These are phyloP conservation scores for Theristus sp. DNA, from an alignment of 2,888 invertebrate genomes.

Conservation along the genomic window DNA sequence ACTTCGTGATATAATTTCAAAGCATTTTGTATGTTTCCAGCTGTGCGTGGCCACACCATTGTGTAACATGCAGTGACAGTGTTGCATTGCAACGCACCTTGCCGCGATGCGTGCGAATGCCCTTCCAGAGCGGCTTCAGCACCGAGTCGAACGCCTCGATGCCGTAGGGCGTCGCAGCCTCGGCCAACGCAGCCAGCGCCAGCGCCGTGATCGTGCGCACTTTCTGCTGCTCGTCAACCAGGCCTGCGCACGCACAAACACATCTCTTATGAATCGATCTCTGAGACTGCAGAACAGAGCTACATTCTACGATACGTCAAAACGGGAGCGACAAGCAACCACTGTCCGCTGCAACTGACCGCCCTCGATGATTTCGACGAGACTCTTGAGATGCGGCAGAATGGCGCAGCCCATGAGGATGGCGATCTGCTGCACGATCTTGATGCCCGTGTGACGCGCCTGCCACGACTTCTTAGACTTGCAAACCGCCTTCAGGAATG, in stretches of 20 bases:
- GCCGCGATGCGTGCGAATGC: constrained; percentile 62
- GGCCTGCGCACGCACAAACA: constrained; percentile 44
- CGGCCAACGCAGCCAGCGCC: constrained; percentile 90
- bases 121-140: constrained; percentile 95
- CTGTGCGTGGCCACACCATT: too few species aligned
- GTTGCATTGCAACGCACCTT: constrained; percentile 37
- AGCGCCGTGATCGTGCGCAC: constrained; percentile 90
- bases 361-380: constrained; percentile 98
- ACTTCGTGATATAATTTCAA: too few species aligned
- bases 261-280: too few species aligned
- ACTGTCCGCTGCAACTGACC: too few species aligned
- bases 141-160: constrained; percentile 99
- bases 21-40: too few species aligned
- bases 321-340: too few species aligned
- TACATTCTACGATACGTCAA: too few species aligned
- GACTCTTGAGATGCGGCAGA: constrained; percentile 81
- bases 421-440: constrained; percentile 98
- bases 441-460: constrained; percentile 88
- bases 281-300: too few species aligned
- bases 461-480: constrained; percentile 99
- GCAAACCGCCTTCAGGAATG: constrained; percentile 95
- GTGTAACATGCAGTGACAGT: too few species aligned
- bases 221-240: constrained; percentile 97
- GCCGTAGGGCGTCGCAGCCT: constrained; percentile 97
- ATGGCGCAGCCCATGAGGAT: constrained; percentile 99